Evolutionary conservation across 2,797 vertebrate genomes (phyloP).

Genomic region (Columba guinea): DNA sequence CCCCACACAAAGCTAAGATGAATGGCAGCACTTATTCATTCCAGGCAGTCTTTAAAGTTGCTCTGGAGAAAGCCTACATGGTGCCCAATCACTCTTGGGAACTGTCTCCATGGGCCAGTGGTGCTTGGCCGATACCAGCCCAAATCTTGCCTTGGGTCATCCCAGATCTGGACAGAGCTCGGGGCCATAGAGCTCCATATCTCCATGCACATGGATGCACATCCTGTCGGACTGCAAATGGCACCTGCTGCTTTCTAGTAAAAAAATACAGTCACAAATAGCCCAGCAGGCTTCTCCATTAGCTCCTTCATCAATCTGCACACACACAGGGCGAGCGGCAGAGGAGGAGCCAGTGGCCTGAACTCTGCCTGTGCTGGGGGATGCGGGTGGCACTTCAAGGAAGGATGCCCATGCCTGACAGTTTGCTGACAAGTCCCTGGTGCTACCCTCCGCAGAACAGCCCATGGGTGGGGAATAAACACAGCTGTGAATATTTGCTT

Average conservation of each 20-base stretch:
- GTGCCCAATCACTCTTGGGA: background rate
- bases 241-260: background rate
- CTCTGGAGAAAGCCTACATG: background rate
- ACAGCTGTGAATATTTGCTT: conserved; percentile 20
- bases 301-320: background rate
- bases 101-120: accelerated
- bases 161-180: accelerated
- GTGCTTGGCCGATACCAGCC: background rate
- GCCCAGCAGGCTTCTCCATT: accelerated
- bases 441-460: background rate
- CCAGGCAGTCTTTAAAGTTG: background rate
- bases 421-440: background rate
- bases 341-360: background rate
- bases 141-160: accelerated
- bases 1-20: accelerated
- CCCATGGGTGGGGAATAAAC: background rate
- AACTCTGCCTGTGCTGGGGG: background rate
- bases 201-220: background rate
- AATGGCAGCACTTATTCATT: background rate
- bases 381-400: background rate
- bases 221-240: background rate
- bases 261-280: background rate
- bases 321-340: background rate
- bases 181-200: background rate
- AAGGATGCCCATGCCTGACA: background rate